Base-by-base conservation (phyloP, 2,888 invertebrate species). In the Eupithecia subfuscata region DNA sequence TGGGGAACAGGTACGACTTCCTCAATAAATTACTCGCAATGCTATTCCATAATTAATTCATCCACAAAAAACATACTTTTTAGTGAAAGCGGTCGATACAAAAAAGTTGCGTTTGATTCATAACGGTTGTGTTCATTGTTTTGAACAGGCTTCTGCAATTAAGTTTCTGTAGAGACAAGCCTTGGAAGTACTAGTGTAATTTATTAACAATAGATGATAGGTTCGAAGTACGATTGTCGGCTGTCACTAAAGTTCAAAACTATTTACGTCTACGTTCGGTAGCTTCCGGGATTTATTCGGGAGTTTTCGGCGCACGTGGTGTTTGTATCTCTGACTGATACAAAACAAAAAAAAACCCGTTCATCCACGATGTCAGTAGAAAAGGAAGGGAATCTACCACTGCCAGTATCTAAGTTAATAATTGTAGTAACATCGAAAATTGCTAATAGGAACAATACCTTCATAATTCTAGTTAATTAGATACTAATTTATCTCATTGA, bases 1-100 rank as follows among this genome's bases (percentile, higher is more conserved):
- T 94, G 94, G 94, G 95, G 95, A 85, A 91, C 94, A 94, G 95
- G 95, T 95, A 93, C 84, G 80, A 89, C 48, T 87, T 91, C 91
- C 91, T 91, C 89, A 87, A 88, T 90, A 89, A 88, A 86, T 80
- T 65, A 74, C 48, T 67, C 65, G 16, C 22, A 22, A 34, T 60
- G 56, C 60, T n/a, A 43, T 56, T 71, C 64, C 48, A 56, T 74
- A 72, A 56, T 67, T 45, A 43, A 45, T 16, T 45, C 3, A 5
- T 68, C 5, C 22, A 68, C 16, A 68, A 43, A 43, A 40, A 45
- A 12, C 2, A 14, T n/a, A 25, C 14, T 22, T 25, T 22, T 68
- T 5, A n/a, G 65, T 40, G 34, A 68, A 68, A 40, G 22, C 16
- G 25, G 25, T 43, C 22, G 43, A 43, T 67, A 1, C 0, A 69